phyloP scores from a whole-genome alignment of 64 coral and sea anemone genomes.

The Catalaphyllia jardinei region DNA sequence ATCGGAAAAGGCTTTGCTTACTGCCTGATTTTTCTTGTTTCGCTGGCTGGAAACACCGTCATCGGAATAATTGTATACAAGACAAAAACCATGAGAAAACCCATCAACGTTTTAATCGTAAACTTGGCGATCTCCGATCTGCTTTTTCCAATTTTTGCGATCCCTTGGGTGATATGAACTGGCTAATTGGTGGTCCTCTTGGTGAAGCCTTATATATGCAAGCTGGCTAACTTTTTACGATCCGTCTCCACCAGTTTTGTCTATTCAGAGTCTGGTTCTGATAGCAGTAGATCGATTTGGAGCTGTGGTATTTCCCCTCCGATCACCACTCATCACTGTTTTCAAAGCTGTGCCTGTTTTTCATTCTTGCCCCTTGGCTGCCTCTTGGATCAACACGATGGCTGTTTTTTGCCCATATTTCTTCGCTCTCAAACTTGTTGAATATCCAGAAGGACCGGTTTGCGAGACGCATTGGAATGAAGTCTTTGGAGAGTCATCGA shows the following conservation, averaged over 20 bases:
- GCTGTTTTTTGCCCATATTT: no score
- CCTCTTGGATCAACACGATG: no score
- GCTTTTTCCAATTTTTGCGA: background rate
- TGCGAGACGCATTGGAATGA: background rate
- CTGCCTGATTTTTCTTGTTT: background rate
- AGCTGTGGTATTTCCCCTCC: no score
- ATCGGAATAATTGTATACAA: background rate
- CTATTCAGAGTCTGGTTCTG: no score
- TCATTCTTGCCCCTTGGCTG: no score
- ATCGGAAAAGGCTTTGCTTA: background rate
- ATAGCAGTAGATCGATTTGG: no score
- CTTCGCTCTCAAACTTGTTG: no score
- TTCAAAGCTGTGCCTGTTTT: no score
- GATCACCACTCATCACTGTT: no score
- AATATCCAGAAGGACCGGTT: no score
- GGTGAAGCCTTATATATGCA: background rate
- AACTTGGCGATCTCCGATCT: conserved; percentile 1
- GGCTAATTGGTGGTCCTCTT: background rate
- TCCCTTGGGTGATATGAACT: background rate
- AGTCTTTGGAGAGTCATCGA: background rate
- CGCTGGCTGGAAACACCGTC: background rate
- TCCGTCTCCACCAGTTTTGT: no score
- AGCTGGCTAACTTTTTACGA: background rate
- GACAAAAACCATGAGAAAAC: background rate
- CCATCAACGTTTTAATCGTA: background rate